phyloP scores from a whole-genome alignment of 1,140 invertebrate species.

The Diploscapter pachys region DNA sequence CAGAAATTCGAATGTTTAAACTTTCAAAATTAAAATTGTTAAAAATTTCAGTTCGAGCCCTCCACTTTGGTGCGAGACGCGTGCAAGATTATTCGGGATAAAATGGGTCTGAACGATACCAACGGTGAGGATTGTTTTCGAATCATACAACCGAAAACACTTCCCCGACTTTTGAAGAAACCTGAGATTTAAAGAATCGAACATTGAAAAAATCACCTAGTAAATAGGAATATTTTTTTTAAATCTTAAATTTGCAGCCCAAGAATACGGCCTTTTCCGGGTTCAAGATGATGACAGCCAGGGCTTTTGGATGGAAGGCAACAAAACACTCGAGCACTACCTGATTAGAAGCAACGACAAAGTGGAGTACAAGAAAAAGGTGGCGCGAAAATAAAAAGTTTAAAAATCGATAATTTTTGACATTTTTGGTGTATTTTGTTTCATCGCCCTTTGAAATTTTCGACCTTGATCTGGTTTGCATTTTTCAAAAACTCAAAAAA shows the following conservation, averaged over 20 bases:
- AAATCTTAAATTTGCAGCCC: conserved; percentile 67
- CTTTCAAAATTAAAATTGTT: background rate
- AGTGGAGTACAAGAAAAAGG: conserved; percentile 83
- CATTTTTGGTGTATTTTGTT: too few species aligned
- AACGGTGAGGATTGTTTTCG: conserved; percentile 59
- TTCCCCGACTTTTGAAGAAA: background rate
- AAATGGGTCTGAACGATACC: conserved; percentile 66
- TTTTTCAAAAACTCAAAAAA: too few species aligned
- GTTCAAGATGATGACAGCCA: conserved; percentile 91
- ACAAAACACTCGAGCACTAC: conserved; percentile 89
- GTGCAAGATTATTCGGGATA: conserved; percentile 87
- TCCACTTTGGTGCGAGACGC: conserved; percentile 85
- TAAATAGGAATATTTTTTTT: background rate
- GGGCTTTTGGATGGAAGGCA: conserved; percentile 93
- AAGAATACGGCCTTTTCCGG: conserved; percentile 89
- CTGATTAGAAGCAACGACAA: conserved; percentile 88
- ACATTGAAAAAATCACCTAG: conserved; percentile 20
- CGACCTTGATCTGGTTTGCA: too few species aligned
- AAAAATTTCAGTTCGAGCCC: conserved; percentile 78
- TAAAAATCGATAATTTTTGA: too few species aligned
- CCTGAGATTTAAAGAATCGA: background rate
- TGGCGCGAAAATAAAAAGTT: too few species aligned
- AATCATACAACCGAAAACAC: background rate
- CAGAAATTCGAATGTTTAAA: background rate
- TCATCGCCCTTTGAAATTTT: too few species aligned